phyloP scores from a whole-genome alignment of 1,140 invertebrate species.

The Trichomalopsis sarcophagae region DNA sequence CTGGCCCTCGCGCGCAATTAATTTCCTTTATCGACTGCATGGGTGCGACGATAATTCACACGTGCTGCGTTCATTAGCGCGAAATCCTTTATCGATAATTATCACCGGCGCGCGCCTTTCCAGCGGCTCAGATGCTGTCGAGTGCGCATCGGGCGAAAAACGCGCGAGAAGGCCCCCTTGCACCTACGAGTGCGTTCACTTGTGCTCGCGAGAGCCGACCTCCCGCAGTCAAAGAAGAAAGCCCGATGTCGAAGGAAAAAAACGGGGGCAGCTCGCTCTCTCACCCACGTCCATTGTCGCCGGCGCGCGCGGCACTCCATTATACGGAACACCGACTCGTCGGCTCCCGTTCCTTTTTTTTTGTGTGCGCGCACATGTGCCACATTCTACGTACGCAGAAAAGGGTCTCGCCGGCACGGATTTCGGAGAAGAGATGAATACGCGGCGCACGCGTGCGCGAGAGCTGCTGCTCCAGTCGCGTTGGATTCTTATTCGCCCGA shows the following conservation, averaged over 20 bases:
- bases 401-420: slow-evolving; percentile 7
- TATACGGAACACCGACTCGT: slow-evolving; percentile 7
- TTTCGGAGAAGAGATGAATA: slow-evolving; percentile 51
- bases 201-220: not conserved
- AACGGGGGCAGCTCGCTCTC: not conserved
- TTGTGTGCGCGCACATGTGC: slow-evolving; percentile 21
- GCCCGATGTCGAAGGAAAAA: not conserved
- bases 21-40: slow-evolving; percentile 15
- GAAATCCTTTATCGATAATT: not conserved
- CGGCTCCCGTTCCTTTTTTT: not conserved
- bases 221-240: not conserved
- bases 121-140: no score
- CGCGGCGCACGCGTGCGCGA: not conserved
- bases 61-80: not conserved
- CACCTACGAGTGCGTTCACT: not conserved
- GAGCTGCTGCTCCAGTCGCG: no score
- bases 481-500: slow-evolving; percentile 52
- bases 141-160: no score
- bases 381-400: not conserved
- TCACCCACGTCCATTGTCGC: not conserved
- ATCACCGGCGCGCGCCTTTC: no score
- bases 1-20: not conserved
- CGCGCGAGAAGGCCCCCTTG: no score
- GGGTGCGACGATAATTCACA: not conserved
- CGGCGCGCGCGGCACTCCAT: not conserved